Percentiles rank a stretch among this genome's conserved stretches.
Conservation (phyloP, 2,888 invertebrate species). For the Cerastoderma edule region DNA sequence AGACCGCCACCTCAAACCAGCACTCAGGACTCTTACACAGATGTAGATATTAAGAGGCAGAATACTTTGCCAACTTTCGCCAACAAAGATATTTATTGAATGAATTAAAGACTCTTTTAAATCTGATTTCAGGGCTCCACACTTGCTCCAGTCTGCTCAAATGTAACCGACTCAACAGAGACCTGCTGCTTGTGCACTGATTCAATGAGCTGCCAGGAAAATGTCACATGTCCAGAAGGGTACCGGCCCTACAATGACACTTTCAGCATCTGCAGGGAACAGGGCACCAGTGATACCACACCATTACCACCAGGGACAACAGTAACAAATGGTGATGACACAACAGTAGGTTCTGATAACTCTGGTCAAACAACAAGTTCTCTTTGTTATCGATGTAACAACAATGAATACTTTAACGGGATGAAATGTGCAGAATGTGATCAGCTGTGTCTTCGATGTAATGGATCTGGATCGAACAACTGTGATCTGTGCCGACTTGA, state of each 20-base stretch:
- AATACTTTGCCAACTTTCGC: too few species aligned
- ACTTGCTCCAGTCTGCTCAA: not conserved
- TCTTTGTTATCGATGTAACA: not conserved
- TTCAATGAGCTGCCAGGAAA: not conserved
- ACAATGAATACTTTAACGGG: slow-evolving; percentile 8
- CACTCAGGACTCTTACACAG: too few species aligned
- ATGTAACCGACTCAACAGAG: not conserved
- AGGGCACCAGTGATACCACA: not conserved
- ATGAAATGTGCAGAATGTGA: not conserved
- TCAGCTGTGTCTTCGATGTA: not conserved
- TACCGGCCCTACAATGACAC: not conserved
- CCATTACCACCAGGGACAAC: not conserved
- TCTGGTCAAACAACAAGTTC: not conserved
- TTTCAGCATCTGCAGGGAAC: not conserved
- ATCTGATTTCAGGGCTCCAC: slow-evolving; percentile 2
- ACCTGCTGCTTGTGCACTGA: not conserved
- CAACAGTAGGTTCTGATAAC: not conserved
- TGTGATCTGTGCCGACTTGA: not conserved
- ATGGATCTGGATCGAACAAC: not conserved
- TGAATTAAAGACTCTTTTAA: too few species aligned
- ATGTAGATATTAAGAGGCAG: too few species aligned
- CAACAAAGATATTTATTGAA: too few species aligned
- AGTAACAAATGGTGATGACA: too few species aligned
- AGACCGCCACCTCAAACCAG: too few species aligned
- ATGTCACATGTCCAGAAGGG: slow-evolving; percentile 7